phyloP scores from a whole-genome alignment of 2,113 vertebrate genomes.

The Pedetes capensis region DNA sequence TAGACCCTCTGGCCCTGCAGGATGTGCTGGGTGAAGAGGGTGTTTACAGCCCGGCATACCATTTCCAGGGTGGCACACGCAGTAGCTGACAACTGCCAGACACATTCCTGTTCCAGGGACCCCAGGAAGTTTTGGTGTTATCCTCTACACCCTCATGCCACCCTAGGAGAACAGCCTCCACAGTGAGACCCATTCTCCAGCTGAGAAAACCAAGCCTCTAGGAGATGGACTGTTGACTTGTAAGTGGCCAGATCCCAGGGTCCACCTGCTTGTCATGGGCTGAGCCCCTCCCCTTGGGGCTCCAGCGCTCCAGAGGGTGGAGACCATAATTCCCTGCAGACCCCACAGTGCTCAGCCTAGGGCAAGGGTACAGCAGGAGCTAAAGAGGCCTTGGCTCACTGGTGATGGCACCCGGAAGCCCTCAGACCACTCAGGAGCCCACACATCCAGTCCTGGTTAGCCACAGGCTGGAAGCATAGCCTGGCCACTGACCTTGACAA shows the following conservation, averaged over 20 bases:
- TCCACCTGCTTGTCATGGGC: background rate
- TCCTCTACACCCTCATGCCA: too few relatives aligned
- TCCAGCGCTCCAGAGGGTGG: too few relatives aligned
- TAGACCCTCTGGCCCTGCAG: background rate
- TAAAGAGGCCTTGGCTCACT: background rate
- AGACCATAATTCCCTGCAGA: too few relatives aligned
- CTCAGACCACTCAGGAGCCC: background rate
- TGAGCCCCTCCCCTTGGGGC: background rate
- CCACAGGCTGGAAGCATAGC: background rate
- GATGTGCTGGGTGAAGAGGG: background rate
- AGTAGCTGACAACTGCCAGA: background rate
- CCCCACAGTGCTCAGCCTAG: too few relatives aligned
- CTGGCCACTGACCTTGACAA: background rate
- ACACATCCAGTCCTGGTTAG: background rate
- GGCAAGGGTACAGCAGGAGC: background rate
- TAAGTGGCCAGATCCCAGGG: background rate
- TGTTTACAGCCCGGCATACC: background rate
- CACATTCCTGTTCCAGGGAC: too few relatives aligned
- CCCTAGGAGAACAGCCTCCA: background rate
- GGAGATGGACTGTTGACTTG: background rate
- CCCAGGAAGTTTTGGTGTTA: too few relatives aligned
- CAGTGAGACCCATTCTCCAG: background rate
- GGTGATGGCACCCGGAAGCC: background rate
- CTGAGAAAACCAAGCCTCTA: background rate
- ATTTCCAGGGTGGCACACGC: background rate